Evolutionary conservation across 2,113 vertebrate genomes (phyloP), one percentile per base, ranked within the genome.

Genomic region (Corydoras sp.): DNA sequence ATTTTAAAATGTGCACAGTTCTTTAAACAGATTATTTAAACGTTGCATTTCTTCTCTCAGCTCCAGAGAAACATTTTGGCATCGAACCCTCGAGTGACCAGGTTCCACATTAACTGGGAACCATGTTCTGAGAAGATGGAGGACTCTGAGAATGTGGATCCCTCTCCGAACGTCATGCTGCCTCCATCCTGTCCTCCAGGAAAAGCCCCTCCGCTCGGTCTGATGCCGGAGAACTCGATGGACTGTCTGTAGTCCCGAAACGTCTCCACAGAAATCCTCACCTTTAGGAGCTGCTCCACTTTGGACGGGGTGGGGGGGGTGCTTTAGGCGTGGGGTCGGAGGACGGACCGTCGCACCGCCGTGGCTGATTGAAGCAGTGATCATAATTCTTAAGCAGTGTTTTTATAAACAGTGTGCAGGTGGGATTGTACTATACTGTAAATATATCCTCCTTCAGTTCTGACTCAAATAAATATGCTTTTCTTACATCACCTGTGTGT

Each of bases 51-150:
- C 18, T 14, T 66, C 59, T 15, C 8, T 75, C 75, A 96, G 94
- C 90, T 96, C 61, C 94, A 96, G 80, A 90, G 94, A 77, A 96
- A 96, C 81, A 94, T 96, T 82, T 75, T 96, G 79, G 91, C 92
- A 9, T 95, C 93, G 1, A 96, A 94, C 72, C 94, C 94, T 12
- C 88, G 94, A 0, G 94, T 96, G 31, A 96, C 94, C 54, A 88
- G 94, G 56, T 96, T 96, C 80, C 94, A 95, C 68, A 96, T 96
- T 87, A 95, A 96, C 82, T 96, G 94, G 94, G 94, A 96, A 61
- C 91, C 87, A 74, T 86, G 83, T 18, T 79, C 84, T 8, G 92
- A 95, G 77, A 87, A 88, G 79, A 88, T 92, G 85, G 93, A 95
- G 81, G 90, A 92, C 77, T 85, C 83, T 13, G 94, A 95, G 85